phyloP scores from a whole-genome alignment of 1,140 invertebrate species.

The Chrysopa pallens region DNA sequence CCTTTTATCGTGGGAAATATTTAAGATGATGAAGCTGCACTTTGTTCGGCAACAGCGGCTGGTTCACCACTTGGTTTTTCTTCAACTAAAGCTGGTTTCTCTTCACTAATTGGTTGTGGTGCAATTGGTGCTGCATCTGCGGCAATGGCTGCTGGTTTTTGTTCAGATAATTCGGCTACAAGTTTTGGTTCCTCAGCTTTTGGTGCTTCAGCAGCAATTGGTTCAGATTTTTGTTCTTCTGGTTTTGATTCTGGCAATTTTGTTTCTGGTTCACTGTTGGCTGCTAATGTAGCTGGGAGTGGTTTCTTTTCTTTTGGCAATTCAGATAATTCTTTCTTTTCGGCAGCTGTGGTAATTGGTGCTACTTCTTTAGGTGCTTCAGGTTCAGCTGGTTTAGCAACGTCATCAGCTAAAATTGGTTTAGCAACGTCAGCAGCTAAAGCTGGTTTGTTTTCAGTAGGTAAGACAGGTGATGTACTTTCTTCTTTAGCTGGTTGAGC shows the following conservation, averaged over 20 bases:
- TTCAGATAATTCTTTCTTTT: conserved; percentile 3
- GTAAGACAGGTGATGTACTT: neutral
- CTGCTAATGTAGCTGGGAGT: neutral
- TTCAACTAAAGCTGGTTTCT: conserved; percentile 3
- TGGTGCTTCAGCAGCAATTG: neutral
- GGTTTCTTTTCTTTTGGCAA: neutral
- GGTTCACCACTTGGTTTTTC: conserved; percentile 2
- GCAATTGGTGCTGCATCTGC: conserved; percentile 1
- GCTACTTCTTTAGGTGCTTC: conserved; percentile 5
- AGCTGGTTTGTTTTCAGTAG: conserved; percentile 1
- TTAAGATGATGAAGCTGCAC: neutral
- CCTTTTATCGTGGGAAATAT: no score
- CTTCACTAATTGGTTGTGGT: neutral
- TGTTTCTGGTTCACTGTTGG: neutral
- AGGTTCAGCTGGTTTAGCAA: conserved; percentile 2
- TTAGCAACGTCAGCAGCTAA: neutral
- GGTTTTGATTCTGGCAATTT: conserved; percentile 6
- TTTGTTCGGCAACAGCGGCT: conserved; percentile 6
- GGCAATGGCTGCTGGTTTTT: conserved; percentile 3
- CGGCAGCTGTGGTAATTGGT: neutral
- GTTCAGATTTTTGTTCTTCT: neutral
- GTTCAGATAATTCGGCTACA: conserved; percentile 3
- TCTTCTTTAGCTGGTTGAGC: conserved; percentile 2
- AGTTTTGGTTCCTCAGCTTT: conserved; percentile 5
- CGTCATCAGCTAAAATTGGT: neutral